Evolutionary conservation across 2,113 vertebrate genomes (phyloP).

Genomic region (Elephantulus edwardii): DNA sequence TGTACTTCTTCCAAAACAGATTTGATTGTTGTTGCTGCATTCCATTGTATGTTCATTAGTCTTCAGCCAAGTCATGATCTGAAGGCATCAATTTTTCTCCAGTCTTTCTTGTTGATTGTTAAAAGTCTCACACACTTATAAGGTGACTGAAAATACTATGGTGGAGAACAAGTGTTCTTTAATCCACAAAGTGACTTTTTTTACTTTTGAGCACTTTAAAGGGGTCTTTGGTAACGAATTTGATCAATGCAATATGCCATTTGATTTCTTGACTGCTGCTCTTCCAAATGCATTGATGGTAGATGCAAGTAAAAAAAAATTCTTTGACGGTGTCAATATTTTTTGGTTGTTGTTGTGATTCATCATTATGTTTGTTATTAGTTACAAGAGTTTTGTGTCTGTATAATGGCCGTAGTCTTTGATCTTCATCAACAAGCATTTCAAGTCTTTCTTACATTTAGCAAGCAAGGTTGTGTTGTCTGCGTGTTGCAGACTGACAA

Average conservation of each 20-base stretch:
- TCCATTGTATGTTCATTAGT: too few relatives aligned
- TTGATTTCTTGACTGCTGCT: neutral
- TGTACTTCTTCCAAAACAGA: neutral
- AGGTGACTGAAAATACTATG: neutral
- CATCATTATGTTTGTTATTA: neutral
- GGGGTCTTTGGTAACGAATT: neutral
- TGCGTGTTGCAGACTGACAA: too few relatives aligned
- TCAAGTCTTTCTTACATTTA: neutral
- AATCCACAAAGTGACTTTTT: neutral
- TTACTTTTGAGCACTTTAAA: neutral
- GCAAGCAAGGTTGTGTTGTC: too few relatives aligned
- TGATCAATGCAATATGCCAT: neutral
- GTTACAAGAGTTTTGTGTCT: neutral
- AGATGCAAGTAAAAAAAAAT: neutral
- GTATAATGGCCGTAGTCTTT: neutral
- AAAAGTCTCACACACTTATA: too few relatives aligned
- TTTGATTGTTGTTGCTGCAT: neutral
- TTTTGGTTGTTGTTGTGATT: too few relatives aligned
- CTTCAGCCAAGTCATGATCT: too few relatives aligned
- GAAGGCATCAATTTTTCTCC: too few relatives aligned
- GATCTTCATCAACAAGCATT: neutral
- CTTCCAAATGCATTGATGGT: neutral
- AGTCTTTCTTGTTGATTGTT: too few relatives aligned
- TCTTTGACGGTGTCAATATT: neutral
- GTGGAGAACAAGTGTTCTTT: neutral